A percentile compares a stretch with the other conserved stretches of the same genome.
Conservation (phyloP, 1,140 invertebrate genomes). For the Planococcus citri region DNA sequence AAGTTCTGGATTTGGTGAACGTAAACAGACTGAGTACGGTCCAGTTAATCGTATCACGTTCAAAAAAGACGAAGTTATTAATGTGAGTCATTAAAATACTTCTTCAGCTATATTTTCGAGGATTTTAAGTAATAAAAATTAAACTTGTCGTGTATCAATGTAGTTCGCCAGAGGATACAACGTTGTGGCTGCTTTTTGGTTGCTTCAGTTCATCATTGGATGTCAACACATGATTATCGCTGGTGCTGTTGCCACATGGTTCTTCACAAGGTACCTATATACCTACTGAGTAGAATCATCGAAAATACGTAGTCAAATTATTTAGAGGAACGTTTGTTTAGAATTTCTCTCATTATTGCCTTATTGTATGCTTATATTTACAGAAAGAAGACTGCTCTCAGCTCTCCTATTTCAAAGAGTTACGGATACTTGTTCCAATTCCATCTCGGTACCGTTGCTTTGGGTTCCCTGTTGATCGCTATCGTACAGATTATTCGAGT, state of each 20-base stretch:
- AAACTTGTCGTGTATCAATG: slow-evolving; percentile 26
- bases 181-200: slow-evolving; percentile 55
- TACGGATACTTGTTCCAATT: slow-evolving; percentile 46
- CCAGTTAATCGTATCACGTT: slow-evolving; percentile 33
- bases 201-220: slow-evolving; percentile 57
- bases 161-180: slow-evolving; percentile 51
- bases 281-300: too few species aligned
- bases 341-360: slow-evolving; percentile 13
- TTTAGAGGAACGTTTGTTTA: slow-evolving; percentile 24
- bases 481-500: slow-evolving; percentile 51
- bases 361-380: slow-evolving; percentile 31
- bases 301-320: too few species aligned
- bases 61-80: slow-evolving; percentile 40
- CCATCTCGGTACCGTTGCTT: slow-evolving; percentile 63
- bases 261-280: slow-evolving; percentile 52
- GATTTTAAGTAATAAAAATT: neutral
- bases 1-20: slow-evolving; percentile 39
- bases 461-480: slow-evolving; percentile 61
- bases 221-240: slow-evolving; percentile 66
- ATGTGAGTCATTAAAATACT: slow-evolving; percentile 34
- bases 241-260: slow-evolving; percentile 61
- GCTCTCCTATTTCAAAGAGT: slow-evolving; percentile 43
- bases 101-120: slow-evolving; percentile 14
- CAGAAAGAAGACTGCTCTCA: slow-evolving; percentile 50
- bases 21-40: neutral